Evolutionary conservation across 1,140 invertebrate genomes (phyloP).

Genomic region (Drosophila athabasca): DNA sequence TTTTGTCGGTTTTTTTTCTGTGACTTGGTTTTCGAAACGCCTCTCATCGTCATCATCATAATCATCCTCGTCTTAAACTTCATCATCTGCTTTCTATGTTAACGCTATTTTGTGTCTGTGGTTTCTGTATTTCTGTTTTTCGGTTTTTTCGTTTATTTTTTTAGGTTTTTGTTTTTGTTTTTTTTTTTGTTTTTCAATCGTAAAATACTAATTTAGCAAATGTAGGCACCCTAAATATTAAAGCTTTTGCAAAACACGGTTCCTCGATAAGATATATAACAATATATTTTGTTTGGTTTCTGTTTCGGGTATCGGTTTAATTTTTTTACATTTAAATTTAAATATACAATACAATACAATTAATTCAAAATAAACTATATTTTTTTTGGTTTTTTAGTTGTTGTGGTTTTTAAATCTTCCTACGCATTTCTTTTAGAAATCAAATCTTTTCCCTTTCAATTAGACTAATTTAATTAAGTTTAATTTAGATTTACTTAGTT

Average conservation of each 20-base stretch:
- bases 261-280: conserved; percentile 77
- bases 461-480: conserved; percentile 28
- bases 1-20: background rate
- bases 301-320: conserved; percentile 6
- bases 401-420: conserved; percentile 23
- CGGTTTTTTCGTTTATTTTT: conserved; percentile 2
- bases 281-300: conserved; percentile 61
- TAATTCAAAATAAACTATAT: conserved; percentile 79
- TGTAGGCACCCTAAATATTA: conserved; percentile 84
- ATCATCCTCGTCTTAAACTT: no score
- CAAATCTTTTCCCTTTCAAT: conserved; percentile 27
- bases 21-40: background rate
- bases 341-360: conserved; percentile 80
- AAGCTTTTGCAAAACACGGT: conserved; percentile 84
- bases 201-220: conserved; percentile 84
- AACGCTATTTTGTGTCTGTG: conserved; percentile 30
- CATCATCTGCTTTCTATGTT: background rate
- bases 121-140: conserved; percentile 11
- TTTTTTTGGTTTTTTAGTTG: conserved; percentile 20
- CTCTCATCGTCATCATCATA: no score
- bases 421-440: conserved; percentile 63
- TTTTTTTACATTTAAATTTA: conserved; percentile 49
- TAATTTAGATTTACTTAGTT: conserved; percentile 33
- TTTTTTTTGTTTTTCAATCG: conserved; percentile 54
- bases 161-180: conserved; percentile 10